Conservation (phyloP, 2,113 vertebrate species). For the Bettongia penicillata region DNA sequence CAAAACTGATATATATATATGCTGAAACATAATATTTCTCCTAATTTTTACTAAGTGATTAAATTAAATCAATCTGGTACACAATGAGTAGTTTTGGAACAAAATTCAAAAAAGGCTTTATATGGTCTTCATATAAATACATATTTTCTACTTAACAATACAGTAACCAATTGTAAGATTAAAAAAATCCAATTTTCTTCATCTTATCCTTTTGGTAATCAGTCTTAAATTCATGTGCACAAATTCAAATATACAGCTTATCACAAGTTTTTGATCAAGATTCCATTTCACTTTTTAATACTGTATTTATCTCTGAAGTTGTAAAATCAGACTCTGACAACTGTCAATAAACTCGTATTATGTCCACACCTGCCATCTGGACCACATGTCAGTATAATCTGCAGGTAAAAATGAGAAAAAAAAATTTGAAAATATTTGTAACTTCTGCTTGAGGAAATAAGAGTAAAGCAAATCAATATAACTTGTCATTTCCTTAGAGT, state of each 20-base stretch:
- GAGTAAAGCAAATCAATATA: constrained; percentile 70
- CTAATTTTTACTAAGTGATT: neutral
- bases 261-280: constrained; percentile 28
- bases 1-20: neutral
- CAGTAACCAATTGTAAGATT: neutral
- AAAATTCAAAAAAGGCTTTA: constrained; percentile 7
- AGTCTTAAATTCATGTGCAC: constrained; percentile 36
- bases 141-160: neutral
- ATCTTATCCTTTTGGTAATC: neutral
- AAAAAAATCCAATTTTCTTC: neutral
- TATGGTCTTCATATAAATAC: neutral
- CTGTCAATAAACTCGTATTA: constrained; percentile 51
- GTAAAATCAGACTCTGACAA: constrained; percentile 53
- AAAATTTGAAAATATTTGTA: constrained; percentile 70
- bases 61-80: neutral
- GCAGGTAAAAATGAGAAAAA: constrained; percentile 56
- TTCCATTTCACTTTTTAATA: constrained; percentile 43
- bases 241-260: constrained; percentile 28
- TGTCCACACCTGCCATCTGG: constrained; percentile 45
- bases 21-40: neutral
- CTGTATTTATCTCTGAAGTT: constrained; percentile 52
- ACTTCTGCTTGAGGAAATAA: constrained; percentile 72
- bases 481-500: constrained; percentile 73
- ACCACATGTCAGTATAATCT: constrained; percentile 66
- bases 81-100: neutral